Evolutionary conservation across 2,113 vertebrate species (phyloP), one percentile per base, ranked within the genome.

Genomic region (Scopus umbretta): DNA sequence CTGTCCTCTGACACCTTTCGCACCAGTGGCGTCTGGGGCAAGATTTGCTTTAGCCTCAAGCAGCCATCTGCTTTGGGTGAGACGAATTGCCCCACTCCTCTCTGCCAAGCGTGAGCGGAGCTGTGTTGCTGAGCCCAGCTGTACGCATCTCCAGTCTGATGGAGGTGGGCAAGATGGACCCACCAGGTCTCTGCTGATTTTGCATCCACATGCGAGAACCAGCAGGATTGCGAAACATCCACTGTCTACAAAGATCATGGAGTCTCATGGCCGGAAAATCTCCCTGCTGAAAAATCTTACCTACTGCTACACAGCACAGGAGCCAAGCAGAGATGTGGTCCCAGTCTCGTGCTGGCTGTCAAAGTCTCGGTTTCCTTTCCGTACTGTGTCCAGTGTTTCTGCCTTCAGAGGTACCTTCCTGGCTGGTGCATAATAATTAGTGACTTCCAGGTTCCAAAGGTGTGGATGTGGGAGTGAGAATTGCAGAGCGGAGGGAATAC

Each of bases 401-500:
- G 73, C 78, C 67, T 62, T 52, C 75, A 86, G 94, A 67, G 55
- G 59, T 59, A 34, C 80, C 65, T 47, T 89, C 59, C 32, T 7
- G 2, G 34, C 47, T 67, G 73, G 30, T 49, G 36, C 14, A 2
- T 1, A 9, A 3, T 75, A 55, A 94, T 94, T 36, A 36, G 81
- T 61, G 72, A 61, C 73, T 81, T 92, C 62, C 73, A 53, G 73
- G 53, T 78, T 75, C 73, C 95, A 34, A 92, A 96, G 95, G 95
- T 95, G 93, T 93, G 68, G 50, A 86, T 93, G 95, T 97, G 90
- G 86, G 94, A 93, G 80, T 84, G 85, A 81, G 94, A 89, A 56
- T 92, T 1, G 2, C 1, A 5, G 55, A 75, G 65, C 12, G 5
- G 80, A 87, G 89, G 91, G 88, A 92, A 16, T 36, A 30, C 13